phyloP scores from a whole-genome alignment of 2,888 invertebrate species.

The Plagiodera versicolora region DNA sequence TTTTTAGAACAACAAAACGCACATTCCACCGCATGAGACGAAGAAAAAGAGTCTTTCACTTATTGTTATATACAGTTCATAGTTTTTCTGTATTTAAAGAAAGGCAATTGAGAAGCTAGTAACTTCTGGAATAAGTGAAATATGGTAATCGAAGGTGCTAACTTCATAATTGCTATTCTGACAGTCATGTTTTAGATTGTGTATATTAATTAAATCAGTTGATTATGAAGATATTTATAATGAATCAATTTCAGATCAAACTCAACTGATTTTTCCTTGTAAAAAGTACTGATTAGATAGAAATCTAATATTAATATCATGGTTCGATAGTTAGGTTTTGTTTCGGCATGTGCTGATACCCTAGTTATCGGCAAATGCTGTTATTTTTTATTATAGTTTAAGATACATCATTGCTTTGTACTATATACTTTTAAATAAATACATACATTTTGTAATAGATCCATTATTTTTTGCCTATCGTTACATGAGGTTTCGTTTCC shows the following conservation, averaged over 20 bases:
- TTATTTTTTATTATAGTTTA: conserved; percentile 34
- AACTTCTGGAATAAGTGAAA: conserved; percentile 2
- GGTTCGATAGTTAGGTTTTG: conserved; percentile 33
- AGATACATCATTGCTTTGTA: conserved; percentile 44
- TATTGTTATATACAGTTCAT: conserved; percentile 34
- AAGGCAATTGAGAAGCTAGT: conserved; percentile 8
- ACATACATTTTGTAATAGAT: conserved; percentile 22
- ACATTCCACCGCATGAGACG: conserved; percentile 35
- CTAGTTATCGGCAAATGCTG: conserved; percentile 26
- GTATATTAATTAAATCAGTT: conserved; percentile 36
- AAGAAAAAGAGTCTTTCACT: conserved; percentile 36
- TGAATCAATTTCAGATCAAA: conserved; percentile 29
- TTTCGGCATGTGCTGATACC: conserved; percentile 26
- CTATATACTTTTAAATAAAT: conserved; percentile 47
- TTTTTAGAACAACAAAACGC: conserved; percentile 24
- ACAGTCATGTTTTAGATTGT: conserved; percentile 19
- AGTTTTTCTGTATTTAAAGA: conserved; percentile 9
- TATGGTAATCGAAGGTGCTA: conserved; percentile 5
- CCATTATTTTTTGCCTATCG: not conserved
- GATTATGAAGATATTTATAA: conserved; percentile 31
- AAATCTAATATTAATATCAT: conserved; percentile 27
- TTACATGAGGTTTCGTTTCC: not conserved
- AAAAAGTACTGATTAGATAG: conserved; percentile 55
- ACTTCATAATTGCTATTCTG: conserved; percentile 14
- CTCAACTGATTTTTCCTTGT: conserved; percentile 45